Evolutionary conservation across 2,797 vertebrate species (phyloP), one percentile per base, ranked within the genome.

Genomic region (Schizopygopsis pylzovi): DNA sequence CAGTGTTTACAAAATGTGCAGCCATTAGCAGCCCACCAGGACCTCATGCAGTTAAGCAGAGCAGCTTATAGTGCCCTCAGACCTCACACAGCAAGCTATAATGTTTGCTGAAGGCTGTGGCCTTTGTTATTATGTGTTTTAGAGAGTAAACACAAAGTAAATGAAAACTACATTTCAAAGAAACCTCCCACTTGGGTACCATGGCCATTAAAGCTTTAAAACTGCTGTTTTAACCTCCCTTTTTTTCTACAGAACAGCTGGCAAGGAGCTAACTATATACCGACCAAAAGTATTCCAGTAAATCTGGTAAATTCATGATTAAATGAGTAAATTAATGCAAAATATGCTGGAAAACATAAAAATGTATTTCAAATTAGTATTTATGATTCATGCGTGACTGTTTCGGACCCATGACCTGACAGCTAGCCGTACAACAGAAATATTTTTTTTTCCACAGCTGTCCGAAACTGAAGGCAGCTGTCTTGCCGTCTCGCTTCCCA

Each of bases 91-190:
- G 65, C 8, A 18, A 79, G 76, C 76, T 76, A 37, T 84, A 81
- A 84, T 85, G 85, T 56, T 59, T 20, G 49, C 59, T 84, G 56
- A 70, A 54, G 79, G 83, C 70, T 10, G 12, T 22, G 10, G 73
- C 41, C 70, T 70, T 71, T 49, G 79, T 72, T 82, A 70, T 85
- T 82, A 77, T 85, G 54, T 78, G 75, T 84, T 86, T 70, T 84
- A 25, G 54, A 54, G 79, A 49, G 65, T 71, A 81, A 88, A 84
- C 78, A 86, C 56, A 77, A 81, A 85, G 52, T 78, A 89, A 87
- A 86, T 86, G 79, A 85, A 84, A 85, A 67, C 85, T 65, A 87
- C 71, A 73, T 77, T 73, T 79, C 33, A 61, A 43, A 79, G 33
- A 65, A 83, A 82, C 16, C 79, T 82, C 54, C 33, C 72, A 7